Percentiles rank a stretch among this genome's conserved stretches.
Evolutionary conservation across 2,113 vertebrate genomes (phyloP).

Genomic region (Festucalex cinctus): DNA sequence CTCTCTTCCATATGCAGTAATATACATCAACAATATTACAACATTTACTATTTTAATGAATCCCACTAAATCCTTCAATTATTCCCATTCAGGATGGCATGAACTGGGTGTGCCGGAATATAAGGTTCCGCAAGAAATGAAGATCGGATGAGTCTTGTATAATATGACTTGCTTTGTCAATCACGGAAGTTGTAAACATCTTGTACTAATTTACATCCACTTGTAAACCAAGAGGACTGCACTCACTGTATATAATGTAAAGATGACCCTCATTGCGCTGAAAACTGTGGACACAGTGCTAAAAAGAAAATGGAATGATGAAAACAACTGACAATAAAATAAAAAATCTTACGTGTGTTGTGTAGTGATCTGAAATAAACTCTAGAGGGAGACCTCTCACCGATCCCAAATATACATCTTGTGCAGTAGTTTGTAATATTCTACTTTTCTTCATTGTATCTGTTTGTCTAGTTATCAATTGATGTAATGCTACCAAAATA

Average conservation of each 20-base stretch:
- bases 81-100: conserved; percentile 87
- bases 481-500: not conserved
- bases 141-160: not conserved
- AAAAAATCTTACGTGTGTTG: conserved; percentile 11
- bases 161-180: not conserved
- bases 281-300: not conserved
- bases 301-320: not conserved
- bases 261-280: conserved; percentile 19
- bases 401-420: not conserved
- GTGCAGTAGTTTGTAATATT: not conserved
- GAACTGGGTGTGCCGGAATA: conserved; percentile 99
- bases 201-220: not conserved
- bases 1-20: not conserved
- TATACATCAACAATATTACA: not conserved
- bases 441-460: not conserved
- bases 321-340: not conserved
- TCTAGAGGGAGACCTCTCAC: conserved; percentile 59
- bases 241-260: conserved; percentile 49
- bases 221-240: not conserved
- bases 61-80: not conserved
- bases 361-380: conserved; percentile 6
- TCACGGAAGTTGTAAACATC: not conserved
- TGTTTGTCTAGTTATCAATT: not conserved
- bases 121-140: conserved; percentile 93
- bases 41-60: not conserved